Percentiles rank a stretch among this genome's conserved stretches.
Conservation (phyloP, 1,140 invertebrate genomes). For the Trichonephila inaurata region DNA sequence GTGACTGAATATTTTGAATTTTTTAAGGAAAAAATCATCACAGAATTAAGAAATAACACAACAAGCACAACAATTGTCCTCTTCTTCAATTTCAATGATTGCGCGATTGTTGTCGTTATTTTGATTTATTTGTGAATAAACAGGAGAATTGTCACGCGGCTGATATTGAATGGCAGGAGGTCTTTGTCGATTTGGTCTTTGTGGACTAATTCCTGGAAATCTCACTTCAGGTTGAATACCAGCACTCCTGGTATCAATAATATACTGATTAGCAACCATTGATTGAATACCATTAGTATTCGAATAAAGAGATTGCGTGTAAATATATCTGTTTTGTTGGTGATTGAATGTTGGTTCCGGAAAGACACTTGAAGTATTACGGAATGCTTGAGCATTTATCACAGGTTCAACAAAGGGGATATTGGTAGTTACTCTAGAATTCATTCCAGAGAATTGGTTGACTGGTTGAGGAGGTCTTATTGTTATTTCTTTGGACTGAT, state of each 20-base stretch:
- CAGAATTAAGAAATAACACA: conserved; percentile 31
- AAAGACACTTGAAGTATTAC: background rate
- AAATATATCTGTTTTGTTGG: background rate
- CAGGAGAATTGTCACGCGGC: background rate
- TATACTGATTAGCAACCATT: background rate
- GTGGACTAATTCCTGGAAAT: too few relatives aligned
- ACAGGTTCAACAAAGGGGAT: background rate
- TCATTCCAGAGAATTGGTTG: background rate
- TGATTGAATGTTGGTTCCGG: background rate
- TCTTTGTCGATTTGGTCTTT: background rate
- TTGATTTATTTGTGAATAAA: too few relatives aligned
- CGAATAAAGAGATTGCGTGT: background rate
- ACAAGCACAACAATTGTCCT: background rate
- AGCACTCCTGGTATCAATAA: background rate
- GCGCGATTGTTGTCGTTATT: background rate
- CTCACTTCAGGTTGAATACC: background rate
- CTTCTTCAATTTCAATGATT: background rate
- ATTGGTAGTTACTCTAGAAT: background rate
- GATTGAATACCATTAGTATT: background rate
- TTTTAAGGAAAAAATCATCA: background rate
- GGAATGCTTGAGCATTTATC: background rate
- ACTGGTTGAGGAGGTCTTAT: background rate
- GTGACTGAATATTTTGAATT: too few relatives aligned
- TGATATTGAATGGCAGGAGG: background rate
- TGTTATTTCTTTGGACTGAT: background rate